phyloP scores from a whole-genome alignment of 1,140 invertebrate genomes.

The Antheraea pernyi region DNA sequence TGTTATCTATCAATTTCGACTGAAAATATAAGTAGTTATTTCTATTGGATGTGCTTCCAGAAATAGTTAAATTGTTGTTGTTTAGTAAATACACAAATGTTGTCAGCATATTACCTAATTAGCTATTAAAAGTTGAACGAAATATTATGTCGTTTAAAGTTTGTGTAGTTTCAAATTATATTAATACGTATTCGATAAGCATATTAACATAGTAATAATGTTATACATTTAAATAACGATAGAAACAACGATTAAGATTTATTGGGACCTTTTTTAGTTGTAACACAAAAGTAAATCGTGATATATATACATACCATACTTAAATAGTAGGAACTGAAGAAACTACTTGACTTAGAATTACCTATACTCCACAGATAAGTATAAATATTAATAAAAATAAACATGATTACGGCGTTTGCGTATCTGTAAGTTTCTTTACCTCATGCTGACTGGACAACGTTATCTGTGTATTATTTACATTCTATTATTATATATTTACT shows the following conservation, averaged over 20 bases:
- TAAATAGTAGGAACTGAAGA: too few relatives aligned
- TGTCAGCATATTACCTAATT: conserved; percentile 5
- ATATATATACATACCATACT: neutral
- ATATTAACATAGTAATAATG: neutral
- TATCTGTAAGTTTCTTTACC: too few relatives aligned
- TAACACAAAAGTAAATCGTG: neutral
- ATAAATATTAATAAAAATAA: too few relatives aligned
- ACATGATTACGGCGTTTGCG: too few relatives aligned
- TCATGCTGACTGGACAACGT: too few relatives aligned
- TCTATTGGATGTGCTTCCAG: conserved; percentile 8
- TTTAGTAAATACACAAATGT: conserved; percentile 6
- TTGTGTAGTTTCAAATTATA: conserved; percentile 10
- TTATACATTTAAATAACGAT: neutral
- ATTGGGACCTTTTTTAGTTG: neutral
- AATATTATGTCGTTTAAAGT: conserved; percentile 7
- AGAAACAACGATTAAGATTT: neutral
- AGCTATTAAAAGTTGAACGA: conserved; percentile 8
- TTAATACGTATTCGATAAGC: neutral
- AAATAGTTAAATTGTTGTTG: conserved; percentile 16
- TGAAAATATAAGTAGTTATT: neutral
- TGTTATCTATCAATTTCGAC: neutral
- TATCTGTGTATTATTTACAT: too few relatives aligned
- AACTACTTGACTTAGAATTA: too few relatives aligned
- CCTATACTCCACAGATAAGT: too few relatives aligned
- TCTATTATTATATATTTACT: too few relatives aligned